Evolutionary conservation across 2,797 vertebrate genomes (phyloP).

Genomic region (Tympanoctomys barrerae): DNA sequence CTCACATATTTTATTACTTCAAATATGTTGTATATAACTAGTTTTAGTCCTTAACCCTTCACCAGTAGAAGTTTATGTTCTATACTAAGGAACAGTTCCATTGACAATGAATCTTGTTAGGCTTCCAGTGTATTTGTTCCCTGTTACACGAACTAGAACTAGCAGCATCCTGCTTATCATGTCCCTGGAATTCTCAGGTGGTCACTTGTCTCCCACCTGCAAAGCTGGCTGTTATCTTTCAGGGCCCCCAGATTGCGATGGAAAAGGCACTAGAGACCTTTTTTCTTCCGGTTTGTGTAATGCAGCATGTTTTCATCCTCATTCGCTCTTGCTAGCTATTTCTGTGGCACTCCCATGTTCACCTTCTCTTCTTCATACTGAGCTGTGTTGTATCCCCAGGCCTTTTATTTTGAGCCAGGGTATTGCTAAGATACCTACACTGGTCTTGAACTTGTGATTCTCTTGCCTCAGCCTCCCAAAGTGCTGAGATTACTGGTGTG

Average conservation of each 20-base stretch:
- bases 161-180: neutral
- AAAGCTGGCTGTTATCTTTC: neutral
- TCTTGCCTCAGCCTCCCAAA: neutral
- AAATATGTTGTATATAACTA: neutral
- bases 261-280: neutral
- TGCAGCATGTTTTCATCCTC: neutral
- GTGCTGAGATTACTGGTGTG: neutral
- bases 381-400: neutral
- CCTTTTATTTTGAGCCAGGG: neutral
- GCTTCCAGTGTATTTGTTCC: neutral
- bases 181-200: neutral
- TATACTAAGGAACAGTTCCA: fast-evolving
- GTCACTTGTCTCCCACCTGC: neutral
- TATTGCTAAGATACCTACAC: neutral
- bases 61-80: neutral
- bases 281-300: neutral
- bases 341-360: neutral
- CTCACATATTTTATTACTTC: neutral
- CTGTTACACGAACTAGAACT: fast-evolving
- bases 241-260: neutral
- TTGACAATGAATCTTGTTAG: neutral
- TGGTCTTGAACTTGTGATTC: neutral
- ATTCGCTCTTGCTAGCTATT: neutral
- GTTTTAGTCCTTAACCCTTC: neutral
- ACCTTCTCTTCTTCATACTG: neutral